Evolutionary conservation across 2,888 invertebrate genomes (phyloP), one percentile per base, ranked within the genome.

Genomic region (Nasonia oneida): DNA sequence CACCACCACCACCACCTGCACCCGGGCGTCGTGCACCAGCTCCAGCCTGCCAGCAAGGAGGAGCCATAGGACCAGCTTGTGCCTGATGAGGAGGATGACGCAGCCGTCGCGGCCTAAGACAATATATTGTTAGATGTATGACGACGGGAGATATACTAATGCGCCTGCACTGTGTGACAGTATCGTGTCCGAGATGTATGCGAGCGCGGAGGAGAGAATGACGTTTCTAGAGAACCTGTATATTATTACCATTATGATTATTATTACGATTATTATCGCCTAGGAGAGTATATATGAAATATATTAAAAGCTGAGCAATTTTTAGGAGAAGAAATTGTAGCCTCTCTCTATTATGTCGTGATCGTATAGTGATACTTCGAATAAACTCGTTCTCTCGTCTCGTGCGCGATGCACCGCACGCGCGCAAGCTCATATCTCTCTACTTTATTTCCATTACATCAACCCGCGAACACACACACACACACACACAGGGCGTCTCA

Each of bases 331-430:
- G 84, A 83, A 77, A 85, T 77, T 90, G 91, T 92, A 92, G 90
- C 89, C 88, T 39, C 8, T 14, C 23, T 33, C 10, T 37, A 70
- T 88, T 89, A 6, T 42, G 57, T 61, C 89, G 92, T 89, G 90
- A 91, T 90, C 90, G 91, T 92, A 23, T 61, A 93, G 92, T 90
- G 90, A 90, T 91, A 91, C 80, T 79, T 91, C 90, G 91, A 92
- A 93, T 93, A 93, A 92, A 93, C 90, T 92, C 91, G 92, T 92
- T 92, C 23, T 92, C 93, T 91, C 92, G 29, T 29, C 91, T 90
- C n/a, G 57, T 57, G 57, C 15, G 6, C n/a, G 29, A 29, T 18
- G 50, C 47, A n/a, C 29, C 29, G n/a, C 57, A 61, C 57, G 29
- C 37, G 85, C 85, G n/a, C 18, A 67, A 67, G 8, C 57, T 61